These are phyloP conservation scores for Emydoidea blandingii DNA, from an alignment of 2,797 vertebrate species.

Conservation along the genomic window DNA sequence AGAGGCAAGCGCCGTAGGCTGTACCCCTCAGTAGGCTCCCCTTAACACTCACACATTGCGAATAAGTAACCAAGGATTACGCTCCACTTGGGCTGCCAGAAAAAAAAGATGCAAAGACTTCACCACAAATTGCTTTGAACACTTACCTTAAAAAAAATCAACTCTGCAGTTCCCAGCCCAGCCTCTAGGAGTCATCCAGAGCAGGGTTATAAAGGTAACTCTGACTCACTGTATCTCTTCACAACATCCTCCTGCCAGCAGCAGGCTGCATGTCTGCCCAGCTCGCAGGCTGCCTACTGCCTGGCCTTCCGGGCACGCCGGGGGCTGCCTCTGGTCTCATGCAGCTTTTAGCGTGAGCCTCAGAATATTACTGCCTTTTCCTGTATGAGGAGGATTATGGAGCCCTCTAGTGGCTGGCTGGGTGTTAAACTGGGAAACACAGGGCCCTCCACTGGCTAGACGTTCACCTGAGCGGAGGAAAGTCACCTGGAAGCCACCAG, in stretches of 20 bases:
- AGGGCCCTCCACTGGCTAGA: background rate
- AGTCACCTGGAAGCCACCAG: background rate
- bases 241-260: background rate
- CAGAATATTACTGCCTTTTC: fast-evolving
- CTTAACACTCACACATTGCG: background rate
- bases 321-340: background rate
- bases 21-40: background rate
- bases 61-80: background rate
- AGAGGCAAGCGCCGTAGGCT: background rate
- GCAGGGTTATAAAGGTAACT: too few relatives aligned
- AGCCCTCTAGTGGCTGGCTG: background rate
- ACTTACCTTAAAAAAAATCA: too few relatives aligned
- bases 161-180: too few relatives aligned
- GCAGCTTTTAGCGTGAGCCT: background rate
- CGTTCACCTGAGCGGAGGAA: background rate
- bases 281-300: background rate
- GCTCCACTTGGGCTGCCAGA: background rate
- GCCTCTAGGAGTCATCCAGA: too few relatives aligned
- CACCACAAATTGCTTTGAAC: too few relatives aligned
- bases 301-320: background rate
- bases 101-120: background rate
- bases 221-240: too few relatives aligned
- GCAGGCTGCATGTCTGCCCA: fast-evolving
- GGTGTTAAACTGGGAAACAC: background rate
- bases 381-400: background rate